These are phyloP conservation scores for Fundulus diaphanus DNA, from an alignment of 2,797 vertebrate species.

Conservation along the genomic window DNA sequence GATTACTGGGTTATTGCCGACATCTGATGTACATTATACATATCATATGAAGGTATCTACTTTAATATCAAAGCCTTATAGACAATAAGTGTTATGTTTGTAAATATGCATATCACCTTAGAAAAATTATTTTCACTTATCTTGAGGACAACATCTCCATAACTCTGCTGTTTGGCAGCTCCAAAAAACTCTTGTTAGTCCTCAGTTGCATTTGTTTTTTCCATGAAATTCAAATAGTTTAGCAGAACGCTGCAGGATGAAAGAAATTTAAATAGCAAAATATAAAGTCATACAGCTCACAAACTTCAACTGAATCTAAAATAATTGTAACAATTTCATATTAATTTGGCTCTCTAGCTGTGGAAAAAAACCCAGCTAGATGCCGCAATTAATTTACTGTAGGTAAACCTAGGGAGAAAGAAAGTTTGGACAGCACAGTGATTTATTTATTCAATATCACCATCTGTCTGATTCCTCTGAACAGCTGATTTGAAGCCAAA, in stretches of 20 bases:
- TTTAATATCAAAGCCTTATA: background rate
- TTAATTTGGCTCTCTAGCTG: background rate
- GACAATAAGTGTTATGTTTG: background rate
- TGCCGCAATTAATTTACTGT: background rate
- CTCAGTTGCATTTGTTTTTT: background rate
- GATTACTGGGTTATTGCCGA: no score
- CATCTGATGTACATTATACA: no score
- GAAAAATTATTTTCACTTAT: background rate
- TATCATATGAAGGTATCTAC: background rate
- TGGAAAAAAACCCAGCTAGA: background rate
- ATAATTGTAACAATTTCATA: background rate
- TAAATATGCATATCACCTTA: background rate
- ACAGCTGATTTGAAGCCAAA: slow-evolving; percentile 4
- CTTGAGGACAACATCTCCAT: background rate
- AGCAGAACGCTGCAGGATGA: background rate
- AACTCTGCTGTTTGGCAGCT: background rate
- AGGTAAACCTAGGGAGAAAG: background rate
- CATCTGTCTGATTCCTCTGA: background rate
- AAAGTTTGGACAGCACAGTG: background rate
- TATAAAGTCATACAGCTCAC: background rate
- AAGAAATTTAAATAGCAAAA: background rate
- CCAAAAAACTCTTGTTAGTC: background rate
- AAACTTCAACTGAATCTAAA: background rate
- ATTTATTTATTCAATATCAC: background rate
- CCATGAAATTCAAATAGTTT: background rate